Base-by-base conservation (phyloP, 1,140 invertebrate genomes). In the Trialeurodes vaporariorum region DNA sequence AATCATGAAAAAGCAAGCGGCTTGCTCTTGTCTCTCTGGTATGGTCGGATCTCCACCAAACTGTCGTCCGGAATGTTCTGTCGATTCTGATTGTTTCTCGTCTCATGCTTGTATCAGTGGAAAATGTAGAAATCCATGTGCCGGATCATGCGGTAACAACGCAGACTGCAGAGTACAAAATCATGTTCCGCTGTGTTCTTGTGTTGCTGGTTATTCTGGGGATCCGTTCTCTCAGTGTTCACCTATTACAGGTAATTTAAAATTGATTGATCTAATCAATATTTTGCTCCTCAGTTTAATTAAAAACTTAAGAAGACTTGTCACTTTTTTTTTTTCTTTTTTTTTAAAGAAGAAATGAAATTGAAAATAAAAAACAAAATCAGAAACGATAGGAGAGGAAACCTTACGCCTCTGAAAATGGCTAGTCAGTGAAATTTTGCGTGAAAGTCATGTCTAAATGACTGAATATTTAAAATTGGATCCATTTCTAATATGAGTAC, bases 131-230 rank as follows among this genome's bases (percentile, higher is more conserved):
- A 85, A 89, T 77, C 87, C 87, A 58, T 90, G 88, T 71, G 77
- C 81, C 64, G 86, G 86, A 24, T 83, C 84, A 9, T 91, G 89
- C 74, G 87, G 88, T 24, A 71, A 80, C 27, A 85, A 87, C 73
- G 84, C 87, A 1, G 80, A 87, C 64, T 91, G 89, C 74, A 80
- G 80, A 70, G 87, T 90, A n/a, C 83, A 86, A 26, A 89, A 89
- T 73, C 90, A 91, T 73, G 87, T 86, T 24, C 86, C 88, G 22
- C 84, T 84, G 24, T 92, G 89, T 73, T 76, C 83, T 1, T 92
- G 90, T 76, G 79, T 81, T 27, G 70, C 80, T 68, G 85, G 83
- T 27, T 81, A 80, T 72, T 83, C 80, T 65, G 87, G 87, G 61
- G 85, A 88, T 82, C 84, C 87, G 21, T 86, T 81, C 65, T 75